These are phyloP conservation scores for Heliornis fulica DNA, from an alignment of 2,113 vertebrate species.

Conservation along the genomic window DNA sequence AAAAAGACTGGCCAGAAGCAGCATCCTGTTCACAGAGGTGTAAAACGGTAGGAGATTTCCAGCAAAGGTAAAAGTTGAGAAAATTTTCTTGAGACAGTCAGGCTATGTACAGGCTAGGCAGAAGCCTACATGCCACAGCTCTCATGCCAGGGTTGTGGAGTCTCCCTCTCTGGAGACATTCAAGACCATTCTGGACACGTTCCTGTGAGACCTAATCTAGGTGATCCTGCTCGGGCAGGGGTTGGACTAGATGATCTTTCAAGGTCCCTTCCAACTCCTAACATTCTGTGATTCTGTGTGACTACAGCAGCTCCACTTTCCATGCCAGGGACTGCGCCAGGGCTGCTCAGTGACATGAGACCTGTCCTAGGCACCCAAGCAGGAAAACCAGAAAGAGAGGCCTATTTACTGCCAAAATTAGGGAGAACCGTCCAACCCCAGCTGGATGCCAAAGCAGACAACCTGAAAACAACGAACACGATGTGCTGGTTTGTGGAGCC, in stretches of 20 bases:
- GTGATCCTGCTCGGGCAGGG: no score
- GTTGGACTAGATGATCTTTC: no score
- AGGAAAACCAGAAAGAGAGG: neutral
- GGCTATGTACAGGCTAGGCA: neutral
- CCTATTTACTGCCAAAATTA: neutral
- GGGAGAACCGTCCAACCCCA: neutral
- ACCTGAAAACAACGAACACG: neutral
- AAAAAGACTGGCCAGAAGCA: neutral
- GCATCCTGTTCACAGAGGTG: neutral
- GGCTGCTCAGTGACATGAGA: neutral
- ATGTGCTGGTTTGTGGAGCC: neutral
- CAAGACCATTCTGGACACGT: no score
- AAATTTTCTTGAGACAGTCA: neutral
- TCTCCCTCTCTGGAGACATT: no score
- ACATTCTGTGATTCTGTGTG: no score
- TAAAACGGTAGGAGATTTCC: neutral
- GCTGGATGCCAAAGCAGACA: neutral
- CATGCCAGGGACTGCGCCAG: neutral
- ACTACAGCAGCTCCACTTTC: neutral
- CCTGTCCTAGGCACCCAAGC: neutral
- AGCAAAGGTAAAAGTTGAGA: neutral
- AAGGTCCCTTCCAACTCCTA: no score
- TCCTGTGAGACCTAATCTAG: no score
- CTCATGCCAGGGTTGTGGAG: no score
- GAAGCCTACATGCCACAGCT: neutral